These are phyloP conservation scores for Alces alces DNA, from an alignment of 2,113 vertebrate species.

Conservation along the genomic window DNA sequence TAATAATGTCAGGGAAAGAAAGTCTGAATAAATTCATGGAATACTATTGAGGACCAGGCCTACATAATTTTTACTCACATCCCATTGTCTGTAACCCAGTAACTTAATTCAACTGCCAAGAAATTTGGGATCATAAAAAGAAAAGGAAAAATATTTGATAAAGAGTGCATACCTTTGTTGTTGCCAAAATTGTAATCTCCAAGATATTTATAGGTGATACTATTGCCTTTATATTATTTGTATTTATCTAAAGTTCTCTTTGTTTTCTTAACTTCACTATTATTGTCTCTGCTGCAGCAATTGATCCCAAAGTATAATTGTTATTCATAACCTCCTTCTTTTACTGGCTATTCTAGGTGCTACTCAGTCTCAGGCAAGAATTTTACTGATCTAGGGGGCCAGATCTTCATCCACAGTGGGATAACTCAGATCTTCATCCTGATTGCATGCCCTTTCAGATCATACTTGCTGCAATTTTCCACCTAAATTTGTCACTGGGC, in stretches of 20 bases:
- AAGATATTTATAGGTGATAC: background rate
- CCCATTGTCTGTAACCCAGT: background rate
- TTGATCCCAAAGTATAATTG: background rate
- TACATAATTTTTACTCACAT: background rate
- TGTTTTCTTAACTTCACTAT: background rate
- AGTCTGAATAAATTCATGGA: background rate
- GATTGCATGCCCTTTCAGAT: background rate
- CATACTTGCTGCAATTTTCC: background rate
- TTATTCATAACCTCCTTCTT: background rate
- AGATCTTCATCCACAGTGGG: background rate
- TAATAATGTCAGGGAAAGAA: background rate
- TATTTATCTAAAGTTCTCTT: background rate
- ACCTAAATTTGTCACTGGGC: background rate
- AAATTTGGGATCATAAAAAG: background rate
- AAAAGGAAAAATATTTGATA: background rate
- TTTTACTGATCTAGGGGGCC: background rate
- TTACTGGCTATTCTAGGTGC: background rate
- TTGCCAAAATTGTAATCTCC: background rate
- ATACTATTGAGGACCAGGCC: fast-evolving
- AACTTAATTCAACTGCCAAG: background rate
- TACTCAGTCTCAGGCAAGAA: background rate
- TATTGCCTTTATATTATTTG: background rate
- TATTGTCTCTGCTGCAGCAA: background rate
- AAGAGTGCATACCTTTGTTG: background rate
- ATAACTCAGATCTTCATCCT: background rate